A percentile compares a stretch with the other conserved stretches of the same genome.
phyloP scores from a whole-genome alignment of 2,797 vertebrate species.

The Clarias fuscus region DNA sequence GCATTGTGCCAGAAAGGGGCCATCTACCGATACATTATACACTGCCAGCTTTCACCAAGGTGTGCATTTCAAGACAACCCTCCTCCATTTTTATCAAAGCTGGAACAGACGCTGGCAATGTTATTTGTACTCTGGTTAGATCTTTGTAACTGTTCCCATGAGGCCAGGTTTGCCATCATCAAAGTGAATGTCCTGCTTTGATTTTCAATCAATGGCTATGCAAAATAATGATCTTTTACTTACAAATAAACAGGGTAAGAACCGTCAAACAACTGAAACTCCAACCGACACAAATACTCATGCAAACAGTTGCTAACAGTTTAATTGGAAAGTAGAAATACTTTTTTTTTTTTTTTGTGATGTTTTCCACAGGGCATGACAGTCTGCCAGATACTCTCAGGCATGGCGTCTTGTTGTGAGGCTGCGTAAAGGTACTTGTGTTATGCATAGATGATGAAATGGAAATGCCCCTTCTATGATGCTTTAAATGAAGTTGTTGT shows the following conservation, averaged over 20 bases:
- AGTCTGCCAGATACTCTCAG: conserved; percentile 1
- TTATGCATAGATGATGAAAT: neutral
- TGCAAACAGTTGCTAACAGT: conserved; percentile 30
- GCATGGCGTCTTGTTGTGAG: neutral
- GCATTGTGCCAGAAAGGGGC: conserved; percentile 69
- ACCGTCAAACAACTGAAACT: neutral
- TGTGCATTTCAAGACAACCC: conserved; percentile 78
- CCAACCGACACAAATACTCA: neutral
- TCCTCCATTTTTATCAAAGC: conserved; percentile 64
- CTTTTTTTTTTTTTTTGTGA: conserved; percentile 12
- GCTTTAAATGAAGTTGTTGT: neutral
- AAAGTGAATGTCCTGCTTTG: no score
- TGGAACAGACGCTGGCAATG: conserved; percentile 46
- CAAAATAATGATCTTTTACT: neutral
- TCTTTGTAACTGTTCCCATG: conserved; percentile 43
- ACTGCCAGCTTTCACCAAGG: conserved; percentile 76
- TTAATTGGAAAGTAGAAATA: conserved; percentile 25
- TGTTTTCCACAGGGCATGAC: neutral
- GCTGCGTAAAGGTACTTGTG: neutral
- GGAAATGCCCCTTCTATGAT: neutral
- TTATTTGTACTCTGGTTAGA: conserved; percentile 45
- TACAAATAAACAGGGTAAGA: conserved; percentile 4
- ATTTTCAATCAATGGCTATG: neutral
- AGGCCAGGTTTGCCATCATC: conserved; percentile 10
- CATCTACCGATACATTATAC: conserved; percentile 75